Base-by-base conservation (phyloP, 2,797 vertebrate genomes). In the Sphaeramia orbicularis region DNA sequence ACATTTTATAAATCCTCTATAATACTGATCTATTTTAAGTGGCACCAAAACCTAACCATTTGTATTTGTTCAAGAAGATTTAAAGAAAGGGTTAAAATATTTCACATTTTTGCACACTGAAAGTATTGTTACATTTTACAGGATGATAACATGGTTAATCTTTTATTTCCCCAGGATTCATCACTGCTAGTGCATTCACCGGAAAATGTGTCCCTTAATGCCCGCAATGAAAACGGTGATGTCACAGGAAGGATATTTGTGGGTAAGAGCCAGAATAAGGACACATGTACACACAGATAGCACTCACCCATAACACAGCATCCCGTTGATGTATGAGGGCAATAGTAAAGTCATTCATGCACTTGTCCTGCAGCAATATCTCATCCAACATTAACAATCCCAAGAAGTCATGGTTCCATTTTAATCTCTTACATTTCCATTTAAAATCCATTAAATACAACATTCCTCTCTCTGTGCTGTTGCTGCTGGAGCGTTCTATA, bases 181-280 rank as follows among this genome's bases (percentile, higher is more conserved):
- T 86, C 95, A 6, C 94, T 99, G 47, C 92, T 97, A 37, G 89
- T 95, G 10, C 94, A 96, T 59, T 98, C 98, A 14, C 87, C 93
- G 21, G 94, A 98, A 79, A 97, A 97, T 4, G 95, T 99, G 73
- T 96, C 94, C 12, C 90, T 99, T 35, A 97, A 94, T 40, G 96
- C 96, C 51, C 96, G 95, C 5, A 93, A 97, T 81, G 91, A 90
- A 7, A 93, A 96, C 0, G 96, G 96, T 1, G 91, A 96, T 18
- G 95, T 98, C 80, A 97, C 95, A 1, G 96, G 96, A 76, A 95
- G 96, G 85, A 81, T 97, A 64, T 95, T 91, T 80, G 95, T 98
- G 85, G 98, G 98, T 99, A 93, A 95, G 97, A 77, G 15, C 36
- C 38, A 32, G 18, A 41, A 37, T 63, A 61, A 69, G 47, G 27